phyloP scores from a whole-genome alignment of 2,113 vertebrate genomes.

The Perca flavescens region DNA sequence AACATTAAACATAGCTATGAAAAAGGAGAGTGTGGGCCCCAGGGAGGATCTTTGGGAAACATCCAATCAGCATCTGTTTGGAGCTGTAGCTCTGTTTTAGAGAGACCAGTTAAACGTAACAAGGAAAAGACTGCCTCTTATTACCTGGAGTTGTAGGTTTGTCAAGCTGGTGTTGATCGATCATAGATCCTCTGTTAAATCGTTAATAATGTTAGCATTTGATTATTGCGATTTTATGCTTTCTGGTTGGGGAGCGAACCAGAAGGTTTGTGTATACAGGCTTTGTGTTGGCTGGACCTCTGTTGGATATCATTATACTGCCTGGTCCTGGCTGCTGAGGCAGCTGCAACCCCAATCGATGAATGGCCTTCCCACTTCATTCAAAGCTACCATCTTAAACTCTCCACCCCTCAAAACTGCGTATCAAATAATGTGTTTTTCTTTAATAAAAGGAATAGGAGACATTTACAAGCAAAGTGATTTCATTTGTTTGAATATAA shows the following conservation, averaged over 20 bases:
- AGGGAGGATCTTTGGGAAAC: constrained; percentile 51
- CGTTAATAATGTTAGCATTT: not conserved
- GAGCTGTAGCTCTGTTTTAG: constrained; percentile 21
- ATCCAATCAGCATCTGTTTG: constrained; percentile 64
- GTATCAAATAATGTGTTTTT: too few relatives aligned
- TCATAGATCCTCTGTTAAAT: not conserved
- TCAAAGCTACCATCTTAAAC: constrained; percentile 4
- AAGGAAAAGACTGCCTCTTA: constrained; percentile 52
- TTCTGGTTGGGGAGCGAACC: not conserved
- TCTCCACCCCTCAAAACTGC: not conserved
- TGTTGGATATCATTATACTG: constrained; percentile 17
- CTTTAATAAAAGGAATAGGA: too few relatives aligned
- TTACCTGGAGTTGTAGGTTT: constrained; percentile 59
- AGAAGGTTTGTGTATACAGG: not conserved
- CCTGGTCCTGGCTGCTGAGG: not conserved
- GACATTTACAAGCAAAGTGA: too few relatives aligned
- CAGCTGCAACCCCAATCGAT: constrained; percentile 11
- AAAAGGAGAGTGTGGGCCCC: constrained; percentile 55
- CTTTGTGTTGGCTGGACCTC: constrained; percentile 20
- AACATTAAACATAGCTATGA: constrained; percentile 69
- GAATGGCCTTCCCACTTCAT: not conserved
- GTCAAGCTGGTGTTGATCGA: constrained; percentile 66
- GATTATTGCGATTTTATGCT: not conserved
- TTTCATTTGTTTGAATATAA: too few relatives aligned
- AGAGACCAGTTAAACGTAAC: constrained; percentile 31